Conservation (phyloP, 2,113 vertebrate species). For the Physeter macrocephalus region DNA sequence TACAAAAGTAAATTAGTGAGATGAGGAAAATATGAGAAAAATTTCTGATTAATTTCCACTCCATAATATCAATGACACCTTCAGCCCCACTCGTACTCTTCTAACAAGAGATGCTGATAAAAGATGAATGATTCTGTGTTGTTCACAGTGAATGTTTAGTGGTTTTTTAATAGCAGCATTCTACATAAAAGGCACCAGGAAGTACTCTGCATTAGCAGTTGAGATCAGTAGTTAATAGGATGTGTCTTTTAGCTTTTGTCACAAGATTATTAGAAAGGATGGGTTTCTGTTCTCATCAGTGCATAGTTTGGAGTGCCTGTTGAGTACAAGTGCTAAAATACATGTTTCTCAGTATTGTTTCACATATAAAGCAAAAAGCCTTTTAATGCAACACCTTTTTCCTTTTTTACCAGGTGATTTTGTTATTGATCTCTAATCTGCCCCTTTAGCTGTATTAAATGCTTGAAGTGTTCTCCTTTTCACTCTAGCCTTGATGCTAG, state of each 20-base stretch:
- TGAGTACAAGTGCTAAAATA: constrained; percentile 94
- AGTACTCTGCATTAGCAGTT: constrained; percentile 95
- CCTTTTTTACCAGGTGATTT: constrained; percentile 96
- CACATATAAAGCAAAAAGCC: constrained; percentile 86
- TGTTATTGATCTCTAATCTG: constrained; percentile 89
- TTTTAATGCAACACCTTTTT: constrained; percentile 95
- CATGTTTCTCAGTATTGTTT: constrained; percentile 91
- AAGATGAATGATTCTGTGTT: constrained; percentile 92
- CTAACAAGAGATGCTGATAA: constrained; percentile 95
- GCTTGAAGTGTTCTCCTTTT: constrained; percentile 90
- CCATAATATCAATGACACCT: constrained; percentile 99
- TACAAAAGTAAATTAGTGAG: constrained; percentile 90
- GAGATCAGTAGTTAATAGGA: constrained; percentile 99
- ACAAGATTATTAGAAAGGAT: constrained; percentile 99
- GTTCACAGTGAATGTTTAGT: constrained; percentile 92
- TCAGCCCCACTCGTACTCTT: constrained; percentile 88
- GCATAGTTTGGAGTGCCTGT: constrained; percentile 90
- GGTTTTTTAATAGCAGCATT: constrained; percentile 91
- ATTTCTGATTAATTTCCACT: constrained; percentile 91
- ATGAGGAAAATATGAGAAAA: constrained; percentile 92
- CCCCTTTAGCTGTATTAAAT: constrained; percentile 91
- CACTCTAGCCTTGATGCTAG: constrained; percentile 80
- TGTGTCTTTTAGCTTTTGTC: constrained; percentile 99
- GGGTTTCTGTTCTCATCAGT: constrained; percentile 90
- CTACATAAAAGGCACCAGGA: constrained; percentile 95